These are phyloP conservation scores for Sesamia nonagrioides DNA, from an alignment of 1,140 invertebrate genomes.

Conservation along the genomic window DNA sequence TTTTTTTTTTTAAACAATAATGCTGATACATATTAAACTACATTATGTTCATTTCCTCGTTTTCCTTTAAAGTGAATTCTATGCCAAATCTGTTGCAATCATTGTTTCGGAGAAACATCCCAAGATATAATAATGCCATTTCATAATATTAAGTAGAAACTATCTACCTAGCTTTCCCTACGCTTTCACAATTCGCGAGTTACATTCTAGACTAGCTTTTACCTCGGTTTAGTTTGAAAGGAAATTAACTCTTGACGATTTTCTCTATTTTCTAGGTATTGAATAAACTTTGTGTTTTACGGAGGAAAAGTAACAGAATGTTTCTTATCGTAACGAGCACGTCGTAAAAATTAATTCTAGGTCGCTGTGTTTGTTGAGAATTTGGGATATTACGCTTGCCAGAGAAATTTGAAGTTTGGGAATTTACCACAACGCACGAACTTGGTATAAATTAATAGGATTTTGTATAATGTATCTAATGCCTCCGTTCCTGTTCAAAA, in stretches of 20 bases:
- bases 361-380: neutral
- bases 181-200: conserved; percentile 9
- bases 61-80: too few species aligned
- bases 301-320: neutral
- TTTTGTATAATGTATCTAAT: too few species aligned
- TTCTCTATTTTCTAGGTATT: conserved; percentile 21
- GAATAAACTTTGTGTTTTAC: conserved; percentile 28
- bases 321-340: neutral
- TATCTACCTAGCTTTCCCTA: neutral
- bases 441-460: too few species aligned
- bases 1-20: too few species aligned
- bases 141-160: neutral
- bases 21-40: too few species aligned
- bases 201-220: conserved; percentile 18
- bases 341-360: conserved; percentile 5
- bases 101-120: neutral
- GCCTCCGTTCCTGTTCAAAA: too few species aligned
- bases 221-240: conserved; percentile 4
- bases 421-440: neutral
- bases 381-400: neutral
- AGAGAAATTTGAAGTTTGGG: neutral
- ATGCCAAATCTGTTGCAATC: too few species aligned
- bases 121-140: neutral
- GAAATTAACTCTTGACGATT: neutral
- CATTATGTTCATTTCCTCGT: too few species aligned